Evolutionary conservation across 2,888 invertebrate species (phyloP).

Genomic region (Phasia obesa): DNA sequence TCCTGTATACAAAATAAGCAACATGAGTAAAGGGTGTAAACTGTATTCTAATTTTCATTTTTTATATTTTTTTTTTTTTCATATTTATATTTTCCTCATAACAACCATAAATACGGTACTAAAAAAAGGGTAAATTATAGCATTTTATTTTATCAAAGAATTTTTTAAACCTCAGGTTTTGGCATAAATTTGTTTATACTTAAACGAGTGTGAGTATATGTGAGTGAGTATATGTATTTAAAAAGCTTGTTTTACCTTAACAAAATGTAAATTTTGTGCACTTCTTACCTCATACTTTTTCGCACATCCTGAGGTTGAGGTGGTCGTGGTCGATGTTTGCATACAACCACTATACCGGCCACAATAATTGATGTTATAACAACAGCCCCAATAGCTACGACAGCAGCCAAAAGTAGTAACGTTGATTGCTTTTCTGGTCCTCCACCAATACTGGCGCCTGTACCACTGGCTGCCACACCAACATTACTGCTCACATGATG

Average conservation of each 20-base stretch:
- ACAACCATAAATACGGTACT: too few species aligned
- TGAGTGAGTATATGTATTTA: not conserved
- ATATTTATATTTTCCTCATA: not conserved
- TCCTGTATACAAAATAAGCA: constrained; percentile 32
- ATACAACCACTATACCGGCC: constrained; percentile 82
- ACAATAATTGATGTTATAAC: constrained; percentile 83
- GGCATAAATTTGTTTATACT: not conserved
- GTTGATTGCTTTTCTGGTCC: constrained; percentile 82
- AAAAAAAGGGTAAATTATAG: constrained; percentile 13
- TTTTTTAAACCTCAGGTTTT: constrained; percentile 1
- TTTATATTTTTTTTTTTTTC: not conserved
- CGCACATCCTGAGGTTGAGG: constrained; percentile 83
- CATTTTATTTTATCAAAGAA: constrained; percentile 27
- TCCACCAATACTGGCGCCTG: constrained; percentile 74
- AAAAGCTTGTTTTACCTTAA: not conserved
- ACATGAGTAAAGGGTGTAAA: not conserved
- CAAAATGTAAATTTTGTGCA: constrained; percentile 30
- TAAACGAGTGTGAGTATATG: too few species aligned
- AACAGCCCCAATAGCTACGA: constrained; percentile 82
- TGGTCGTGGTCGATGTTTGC: constrained; percentile 82
- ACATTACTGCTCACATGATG: constrained; percentile 79
- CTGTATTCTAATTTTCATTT: not conserved
- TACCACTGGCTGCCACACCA: constrained; percentile 71
- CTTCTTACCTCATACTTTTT: constrained; percentile 83
- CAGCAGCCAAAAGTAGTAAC: constrained; percentile 82